Conservation (phyloP, 2,113 vertebrate species). For the Alexandromys fortis region DNA sequence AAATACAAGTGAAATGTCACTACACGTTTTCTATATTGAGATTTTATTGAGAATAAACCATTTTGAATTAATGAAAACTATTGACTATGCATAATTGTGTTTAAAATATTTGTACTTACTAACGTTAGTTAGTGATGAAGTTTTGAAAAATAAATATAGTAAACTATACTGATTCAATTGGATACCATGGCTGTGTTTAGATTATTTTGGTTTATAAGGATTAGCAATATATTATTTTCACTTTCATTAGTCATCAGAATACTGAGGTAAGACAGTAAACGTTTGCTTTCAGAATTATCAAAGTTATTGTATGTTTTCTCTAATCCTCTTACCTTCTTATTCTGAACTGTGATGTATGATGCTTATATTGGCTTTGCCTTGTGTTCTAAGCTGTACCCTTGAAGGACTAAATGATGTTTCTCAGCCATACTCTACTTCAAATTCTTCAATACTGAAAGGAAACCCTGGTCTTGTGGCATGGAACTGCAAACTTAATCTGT, state of each 20-base stretch:
- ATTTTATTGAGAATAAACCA: conserved; percentile 24
- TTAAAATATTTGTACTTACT: background rate
- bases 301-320: background rate
- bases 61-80: background rate
- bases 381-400: background rate
- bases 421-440: background rate
- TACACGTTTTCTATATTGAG: background rate
- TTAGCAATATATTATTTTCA: background rate
- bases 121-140: background rate
- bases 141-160: background rate
- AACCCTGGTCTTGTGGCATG: background rate
- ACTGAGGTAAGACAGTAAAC: background rate
- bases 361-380: background rate
- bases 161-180: conserved; percentile 2
- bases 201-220: background rate
- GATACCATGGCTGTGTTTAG: background rate
- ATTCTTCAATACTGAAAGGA: background rate
- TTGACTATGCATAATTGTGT: background rate
- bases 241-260: background rate
- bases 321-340: too few species aligned
- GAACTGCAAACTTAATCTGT: background rate
- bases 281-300: background rate
- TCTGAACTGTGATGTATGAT: background rate
- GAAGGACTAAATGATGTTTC: background rate
- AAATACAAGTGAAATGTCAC: too few species aligned